These are phyloP conservation scores for Ips nitidus DNA, from an alignment of 1,140 invertebrate genomes.

Conservation along the genomic window DNA sequence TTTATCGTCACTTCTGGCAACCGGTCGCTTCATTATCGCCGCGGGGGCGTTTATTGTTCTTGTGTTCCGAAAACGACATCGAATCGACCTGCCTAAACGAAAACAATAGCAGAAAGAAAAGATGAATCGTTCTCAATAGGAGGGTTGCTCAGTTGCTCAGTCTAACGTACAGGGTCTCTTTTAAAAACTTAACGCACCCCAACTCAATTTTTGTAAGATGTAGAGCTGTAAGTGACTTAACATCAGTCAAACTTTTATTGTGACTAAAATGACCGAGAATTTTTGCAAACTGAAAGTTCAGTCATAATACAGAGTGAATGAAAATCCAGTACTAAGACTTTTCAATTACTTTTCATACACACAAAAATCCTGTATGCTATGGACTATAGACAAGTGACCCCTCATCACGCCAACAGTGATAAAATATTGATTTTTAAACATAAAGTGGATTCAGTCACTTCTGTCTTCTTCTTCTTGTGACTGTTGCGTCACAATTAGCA, in stretches of 20 bases:
- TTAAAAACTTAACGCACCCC: too few relatives aligned
- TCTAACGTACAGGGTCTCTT: too few relatives aligned
- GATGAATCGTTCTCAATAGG: not conserved
- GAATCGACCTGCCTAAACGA: conserved; percentile 11
- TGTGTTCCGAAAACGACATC: conserved; percentile 12
- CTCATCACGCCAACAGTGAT: too few relatives aligned
- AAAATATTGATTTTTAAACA: too few relatives aligned
- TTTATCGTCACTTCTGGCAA: conserved; percentile 1
- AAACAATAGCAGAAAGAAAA: not conserved
- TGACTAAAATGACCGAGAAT: not conserved
- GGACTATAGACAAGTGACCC: too few relatives aligned
- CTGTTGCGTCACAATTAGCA: too few relatives aligned
- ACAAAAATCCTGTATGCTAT: too few relatives aligned
- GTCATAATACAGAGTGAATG: too few relatives aligned
- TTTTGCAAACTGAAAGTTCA: not conserved
- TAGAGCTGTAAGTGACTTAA: not conserved
- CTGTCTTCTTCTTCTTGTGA: too few relatives aligned
- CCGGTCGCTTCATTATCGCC: conserved; percentile 18
- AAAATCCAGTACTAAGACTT: too few relatives aligned
- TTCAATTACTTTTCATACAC: too few relatives aligned
- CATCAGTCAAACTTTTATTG: not conserved
- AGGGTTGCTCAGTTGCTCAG: not conserved
- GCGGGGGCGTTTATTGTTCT: conserved; percentile 19
- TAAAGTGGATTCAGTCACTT: too few relatives aligned
- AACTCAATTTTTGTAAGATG: not conserved